Percentiles rank a stretch among this genome's conserved stretches.
Evolutionary conservation across 2,797 vertebrate genomes (phyloP).

Genomic region (Semotilus atromaculatus): DNA sequence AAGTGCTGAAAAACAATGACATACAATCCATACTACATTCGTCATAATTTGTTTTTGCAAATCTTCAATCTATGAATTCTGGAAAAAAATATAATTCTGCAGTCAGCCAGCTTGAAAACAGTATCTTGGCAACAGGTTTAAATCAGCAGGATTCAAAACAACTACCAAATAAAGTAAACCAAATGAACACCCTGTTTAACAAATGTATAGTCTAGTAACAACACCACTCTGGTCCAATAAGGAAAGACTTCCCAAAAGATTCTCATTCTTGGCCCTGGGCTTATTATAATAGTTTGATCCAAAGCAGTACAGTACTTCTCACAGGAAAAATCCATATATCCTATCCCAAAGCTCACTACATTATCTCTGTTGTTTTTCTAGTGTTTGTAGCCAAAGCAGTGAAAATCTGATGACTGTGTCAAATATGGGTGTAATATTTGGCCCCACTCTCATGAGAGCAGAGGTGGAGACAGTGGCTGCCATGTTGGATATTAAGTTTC

Average conservation of each 20-base stretch:
- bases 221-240: background rate
- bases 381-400: slow-evolving; percentile 89
- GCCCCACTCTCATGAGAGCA: slow-evolving; percentile 94
- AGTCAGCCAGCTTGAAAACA: background rate
- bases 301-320: background rate
- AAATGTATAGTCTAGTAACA: background rate
- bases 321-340: background rate
- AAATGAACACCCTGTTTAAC: background rate
- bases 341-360: background rate
- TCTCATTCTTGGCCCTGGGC: background rate
- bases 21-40: background rate
- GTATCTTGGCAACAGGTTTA: background rate
- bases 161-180: no score
- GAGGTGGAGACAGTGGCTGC: slow-evolving; percentile 97
- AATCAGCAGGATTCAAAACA: background rate
- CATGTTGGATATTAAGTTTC: slow-evolving; percentile 99
- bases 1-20: background rate
- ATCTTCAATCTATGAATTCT: background rate
- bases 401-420: slow-evolving; percentile 94
- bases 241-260: background rate
- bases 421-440: slow-evolving; percentile 98
- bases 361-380: slow-evolving; percentile 65
- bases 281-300: background rate
- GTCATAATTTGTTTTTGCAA: background rate
- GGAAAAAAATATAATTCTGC: background rate